phyloP scores from a whole-genome alignment of 2,888 invertebrate species.

The Xestia c-nigrum region DNA sequence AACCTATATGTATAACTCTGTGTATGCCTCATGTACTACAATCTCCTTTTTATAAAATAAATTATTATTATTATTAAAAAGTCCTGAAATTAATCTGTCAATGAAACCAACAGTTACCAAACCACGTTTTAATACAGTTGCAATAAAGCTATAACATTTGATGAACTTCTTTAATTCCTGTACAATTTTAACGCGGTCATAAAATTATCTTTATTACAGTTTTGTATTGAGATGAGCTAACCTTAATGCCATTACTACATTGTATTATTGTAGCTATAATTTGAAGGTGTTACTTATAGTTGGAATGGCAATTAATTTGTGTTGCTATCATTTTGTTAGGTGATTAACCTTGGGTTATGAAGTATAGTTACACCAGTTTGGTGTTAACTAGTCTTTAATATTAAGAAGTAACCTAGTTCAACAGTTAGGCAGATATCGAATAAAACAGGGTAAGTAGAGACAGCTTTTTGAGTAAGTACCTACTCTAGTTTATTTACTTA shows the following conservation, averaged over 20 bases:
- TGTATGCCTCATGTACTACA: too few species aligned
- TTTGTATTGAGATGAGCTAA: slow-evolving; percentile 24
- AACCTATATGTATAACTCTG: too few species aligned
- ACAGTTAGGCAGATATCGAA: background rate
- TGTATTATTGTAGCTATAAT: slow-evolving; percentile 33
- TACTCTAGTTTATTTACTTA: too few species aligned
- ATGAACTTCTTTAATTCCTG: slow-evolving; percentile 27
- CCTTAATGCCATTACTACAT: slow-evolving; percentile 7
- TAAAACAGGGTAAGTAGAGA: background rate
- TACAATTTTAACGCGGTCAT: slow-evolving; percentile 12
- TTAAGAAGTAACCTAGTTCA: background rate
- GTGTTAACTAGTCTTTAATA: background rate
- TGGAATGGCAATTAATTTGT: slow-evolving; percentile 32
- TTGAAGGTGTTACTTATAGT: slow-evolving; percentile 40
- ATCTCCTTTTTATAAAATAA: too few species aligned
- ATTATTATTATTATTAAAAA: too few species aligned
- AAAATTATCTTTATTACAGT: slow-evolving; percentile 44
- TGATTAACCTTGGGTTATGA: slow-evolving; percentile 41
- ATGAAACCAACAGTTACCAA: background rate
- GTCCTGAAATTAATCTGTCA: background rate
- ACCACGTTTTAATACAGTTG: background rate
- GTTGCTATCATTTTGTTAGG: slow-evolving; percentile 21
- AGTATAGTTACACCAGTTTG: background rate
- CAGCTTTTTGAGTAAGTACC: background rate
- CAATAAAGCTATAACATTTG: slow-evolving; percentile 34